Conservation (phyloP, 2,113 vertebrate genomes). For the Perccottus glenii region DNA sequence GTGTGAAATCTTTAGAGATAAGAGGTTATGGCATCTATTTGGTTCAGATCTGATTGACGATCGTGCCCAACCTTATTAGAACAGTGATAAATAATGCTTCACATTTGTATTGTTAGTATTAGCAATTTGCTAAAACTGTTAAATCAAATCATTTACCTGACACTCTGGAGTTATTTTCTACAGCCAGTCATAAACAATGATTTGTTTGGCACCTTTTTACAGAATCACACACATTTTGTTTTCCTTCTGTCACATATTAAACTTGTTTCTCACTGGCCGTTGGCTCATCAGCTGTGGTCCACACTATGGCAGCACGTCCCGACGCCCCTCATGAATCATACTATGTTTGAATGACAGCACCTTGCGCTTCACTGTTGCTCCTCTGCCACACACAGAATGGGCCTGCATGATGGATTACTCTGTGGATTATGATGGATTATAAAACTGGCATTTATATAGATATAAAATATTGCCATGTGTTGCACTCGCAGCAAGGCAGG, state of each 20-base stretch:
- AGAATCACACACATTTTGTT: slow-evolving; percentile 1
- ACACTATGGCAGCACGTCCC: slow-evolving; percentile 40
- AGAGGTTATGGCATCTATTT: no score
- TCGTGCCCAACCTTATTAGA: neutral
- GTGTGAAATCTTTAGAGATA: neutral
- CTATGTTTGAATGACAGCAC: slow-evolving; percentile 43
- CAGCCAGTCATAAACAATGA: slow-evolving; percentile 2
- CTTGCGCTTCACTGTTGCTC: slow-evolving; percentile 29
- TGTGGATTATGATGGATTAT: slow-evolving; percentile 66
- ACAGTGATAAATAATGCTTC: neutral
- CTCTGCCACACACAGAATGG: slow-evolving; percentile 56
- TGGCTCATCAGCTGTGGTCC: slow-evolving; percentile 24
- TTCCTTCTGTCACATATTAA: slow-evolving; percentile 9
- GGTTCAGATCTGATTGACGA: neutral
- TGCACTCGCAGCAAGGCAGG: neutral
- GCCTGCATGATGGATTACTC: slow-evolving; percentile 59
- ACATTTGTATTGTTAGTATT: neutral
- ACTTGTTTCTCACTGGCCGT: slow-evolving; percentile 17
- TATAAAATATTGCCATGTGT: slow-evolving; percentile 18
- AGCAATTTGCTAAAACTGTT: neutral
- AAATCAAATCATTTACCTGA: neutral
- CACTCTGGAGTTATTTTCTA: neutral
- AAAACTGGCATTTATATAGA: slow-evolving; percentile 24
- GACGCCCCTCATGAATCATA: slow-evolving; percentile 51
- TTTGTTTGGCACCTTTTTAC: slow-evolving; percentile 11